Evolutionary conservation across 2,888 invertebrate genomes (phyloP), one percentile per base, ranked within the genome.

Genomic region (Mythimna vitellina): DNA sequence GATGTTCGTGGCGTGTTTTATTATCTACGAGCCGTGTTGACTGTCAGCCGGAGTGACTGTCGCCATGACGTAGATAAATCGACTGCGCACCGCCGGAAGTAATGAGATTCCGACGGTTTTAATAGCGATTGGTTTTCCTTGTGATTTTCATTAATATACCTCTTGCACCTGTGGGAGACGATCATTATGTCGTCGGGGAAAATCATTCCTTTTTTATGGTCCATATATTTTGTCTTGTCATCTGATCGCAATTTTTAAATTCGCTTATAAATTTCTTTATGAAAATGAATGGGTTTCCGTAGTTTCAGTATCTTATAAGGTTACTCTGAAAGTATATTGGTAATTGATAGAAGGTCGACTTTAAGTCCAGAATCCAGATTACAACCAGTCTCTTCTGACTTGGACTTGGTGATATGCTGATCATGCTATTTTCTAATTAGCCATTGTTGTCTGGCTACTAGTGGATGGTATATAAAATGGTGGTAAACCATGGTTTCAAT

Each of bases 31-130:
- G 80, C 86, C 78, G 76, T 88, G 88, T 87, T 82, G 83, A 80
- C 82, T 88, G 91, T 90, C 85, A 76, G 70, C 77, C 53, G 82
- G 81, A 85, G 86, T 85, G 87, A 84, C 87, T 86, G 86, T 86
- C 87, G 80, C 87, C 83, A 82, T 84, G 89, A 91, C 89, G 86
- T 86, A 89, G 92, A 92, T 90, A 91, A 91, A 92, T 91, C 80
- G 86, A 74, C 86, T 89, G 87, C 86, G 82, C 75, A 72, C 76
- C 83, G 80, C 70, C 81, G 81, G 82, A 87, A 87, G 89, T 87
- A 85, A 89, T 85, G 86, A 89, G 86, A 84, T 83, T 81, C 83
- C 78, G 70, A 77, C 82, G 83, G 84, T 84, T 87, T 86, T 86
- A 81, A 86, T 83, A 86, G 78, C 82, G 80, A 81, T 83, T 81